A percentile compares a stretch with the other conserved stretches of the same genome.
Evolutionary conservation across 2,113 vertebrate genomes (phyloP).

Genomic region (Mionectes macconnelli): DNA sequence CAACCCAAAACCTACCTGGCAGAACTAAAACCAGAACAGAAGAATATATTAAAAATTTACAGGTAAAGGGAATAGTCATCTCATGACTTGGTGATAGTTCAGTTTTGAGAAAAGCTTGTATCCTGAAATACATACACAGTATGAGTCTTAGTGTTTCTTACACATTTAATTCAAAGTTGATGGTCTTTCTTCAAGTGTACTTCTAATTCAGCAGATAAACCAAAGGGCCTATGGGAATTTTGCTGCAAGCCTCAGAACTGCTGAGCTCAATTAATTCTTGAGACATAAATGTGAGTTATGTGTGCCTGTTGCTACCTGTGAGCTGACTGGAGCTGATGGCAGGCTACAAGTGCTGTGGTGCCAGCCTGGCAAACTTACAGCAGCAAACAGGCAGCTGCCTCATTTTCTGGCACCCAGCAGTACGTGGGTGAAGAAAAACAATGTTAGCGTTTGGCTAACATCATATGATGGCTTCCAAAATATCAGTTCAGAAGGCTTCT

Average conservation of each 20-base stretch:
- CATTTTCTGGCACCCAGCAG: constrained; percentile 1
- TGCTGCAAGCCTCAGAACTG: background rate
- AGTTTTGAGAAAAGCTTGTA: background rate
- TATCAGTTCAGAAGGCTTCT: constrained; percentile 1
- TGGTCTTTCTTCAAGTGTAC: background rate
- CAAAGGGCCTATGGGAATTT: background rate
- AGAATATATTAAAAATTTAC: background rate
- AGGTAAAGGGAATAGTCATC: background rate
- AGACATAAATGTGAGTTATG: background rate
- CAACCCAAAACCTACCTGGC: background rate
- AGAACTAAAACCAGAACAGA: background rate
- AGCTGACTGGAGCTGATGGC: background rate
- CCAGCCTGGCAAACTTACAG: background rate
- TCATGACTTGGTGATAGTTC: background rate
- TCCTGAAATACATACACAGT: background rate
- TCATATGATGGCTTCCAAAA: constrained; percentile 22
- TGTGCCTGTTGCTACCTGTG: background rate
- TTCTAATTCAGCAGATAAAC: background rate
- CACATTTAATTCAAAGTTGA: background rate
- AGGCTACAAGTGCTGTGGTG: background rate
- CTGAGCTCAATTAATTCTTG: constrained; percentile 6
- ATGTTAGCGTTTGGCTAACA: constrained; percentile 1
- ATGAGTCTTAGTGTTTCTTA: background rate
- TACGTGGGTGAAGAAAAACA: constrained; percentile 36
- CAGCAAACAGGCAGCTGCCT: background rate